phyloP scores from a whole-genome alignment of 2,113 vertebrate genomes.

The Clarias batrachus region DNA sequence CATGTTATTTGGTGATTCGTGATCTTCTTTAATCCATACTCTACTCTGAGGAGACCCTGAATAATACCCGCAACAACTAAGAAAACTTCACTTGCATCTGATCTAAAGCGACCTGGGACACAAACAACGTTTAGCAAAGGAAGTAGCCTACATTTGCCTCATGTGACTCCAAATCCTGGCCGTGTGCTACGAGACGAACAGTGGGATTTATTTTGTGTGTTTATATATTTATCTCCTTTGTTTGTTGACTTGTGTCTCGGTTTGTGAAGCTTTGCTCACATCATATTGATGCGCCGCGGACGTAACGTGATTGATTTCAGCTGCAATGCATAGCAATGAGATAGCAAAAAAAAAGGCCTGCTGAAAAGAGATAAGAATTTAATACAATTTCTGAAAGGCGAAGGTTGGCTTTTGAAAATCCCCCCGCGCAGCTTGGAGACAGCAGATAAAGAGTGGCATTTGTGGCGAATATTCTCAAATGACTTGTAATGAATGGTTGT shows the following conservation, averaged over 20 bases:
- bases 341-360: conserved; percentile 83
- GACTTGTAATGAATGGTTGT: conserved; percentile 83
- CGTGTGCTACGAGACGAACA: conserved; percentile 30
- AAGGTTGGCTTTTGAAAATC: conserved; percentile 90
- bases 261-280: conserved; percentile 65
- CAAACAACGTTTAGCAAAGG: background rate
- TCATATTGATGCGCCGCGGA: conserved; percentile 76
- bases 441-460: conserved; percentile 87
- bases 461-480: conserved; percentile 82
- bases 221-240: conserved; percentile 57
- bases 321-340: conserved; percentile 85
- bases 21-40: background rate
- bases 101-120: background rate
- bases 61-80: background rate
- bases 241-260: conserved; percentile 68
- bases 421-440: conserved; percentile 78
- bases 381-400: conserved; percentile 95
- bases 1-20: background rate
- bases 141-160: background rate
- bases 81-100: background rate
- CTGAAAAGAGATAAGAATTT: conserved; percentile 91
- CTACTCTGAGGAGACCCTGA: background rate
- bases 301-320: conserved; percentile 84
- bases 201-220: conserved; percentile 40
- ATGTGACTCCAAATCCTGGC: conserved; percentile 22